Evolutionary conservation across 2,797 vertebrate genomes (phyloP).

Genomic region (Spinibarbus caldwelli): DNA sequence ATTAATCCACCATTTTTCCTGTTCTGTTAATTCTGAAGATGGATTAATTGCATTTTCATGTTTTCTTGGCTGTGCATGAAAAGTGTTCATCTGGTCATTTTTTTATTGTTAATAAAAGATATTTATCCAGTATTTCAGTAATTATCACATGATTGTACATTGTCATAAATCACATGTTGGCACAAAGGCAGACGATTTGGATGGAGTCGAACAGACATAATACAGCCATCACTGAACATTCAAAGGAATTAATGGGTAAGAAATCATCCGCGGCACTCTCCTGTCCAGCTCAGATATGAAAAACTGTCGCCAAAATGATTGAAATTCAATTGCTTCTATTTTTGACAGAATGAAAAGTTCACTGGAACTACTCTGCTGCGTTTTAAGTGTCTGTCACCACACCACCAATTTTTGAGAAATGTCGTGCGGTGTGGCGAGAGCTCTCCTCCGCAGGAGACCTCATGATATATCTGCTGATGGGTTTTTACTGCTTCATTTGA

Average conservation of each 20-base stretch:
- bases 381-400: slow-evolving; percentile 37
- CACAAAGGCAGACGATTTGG: slow-evolving; percentile 11
- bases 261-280: slow-evolving; percentile 18
- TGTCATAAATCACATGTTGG: background rate
- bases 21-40: slow-evolving; percentile 58
- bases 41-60: slow-evolving; percentile 65
- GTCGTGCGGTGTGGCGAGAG: slow-evolving; percentile 54
- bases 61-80: slow-evolving; percentile 62
- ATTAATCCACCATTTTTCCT: slow-evolving; percentile 15
- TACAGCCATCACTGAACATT: slow-evolving; percentile 41
- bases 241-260: slow-evolving; percentile 30
- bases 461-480: slow-evolving; percentile 67
- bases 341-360: slow-evolving; percentile 52
- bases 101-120: slow-evolving; percentile 48
- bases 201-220: slow-evolving; percentile 22
- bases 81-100: slow-evolving; percentile 27
- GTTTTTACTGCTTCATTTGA: slow-evolving; percentile 74
- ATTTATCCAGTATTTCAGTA: slow-evolving; percentile 42
- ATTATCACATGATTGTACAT: slow-evolving; percentile 23
- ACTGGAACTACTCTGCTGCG: slow-evolving; percentile 19
- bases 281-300: slow-evolving; percentile 28
- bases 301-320: slow-evolving; percentile 33
- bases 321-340: slow-evolving; percentile 53
- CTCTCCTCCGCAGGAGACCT: slow-evolving; percentile 56
- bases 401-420: slow-evolving; percentile 49